Evolutionary conservation across 2,113 vertebrate species (phyloP).

Genomic region (human): DNA sequence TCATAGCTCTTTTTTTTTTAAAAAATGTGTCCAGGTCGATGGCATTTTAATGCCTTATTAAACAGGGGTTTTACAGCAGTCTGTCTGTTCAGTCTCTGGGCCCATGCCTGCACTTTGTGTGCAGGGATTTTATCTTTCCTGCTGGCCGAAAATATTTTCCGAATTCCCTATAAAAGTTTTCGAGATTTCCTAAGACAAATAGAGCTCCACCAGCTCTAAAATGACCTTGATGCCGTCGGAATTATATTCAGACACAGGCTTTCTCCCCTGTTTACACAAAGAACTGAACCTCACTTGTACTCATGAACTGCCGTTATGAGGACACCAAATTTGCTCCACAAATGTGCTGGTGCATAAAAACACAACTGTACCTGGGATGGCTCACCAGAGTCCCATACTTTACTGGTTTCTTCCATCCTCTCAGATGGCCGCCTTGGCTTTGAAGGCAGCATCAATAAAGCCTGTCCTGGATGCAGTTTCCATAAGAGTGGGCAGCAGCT

Average conservation of each 20-base stretch:
- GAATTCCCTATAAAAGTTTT: constrained; percentile 83
- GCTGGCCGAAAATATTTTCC: constrained; percentile 83
- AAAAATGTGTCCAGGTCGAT: constrained; percentile 85
- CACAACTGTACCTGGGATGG: not conserved
- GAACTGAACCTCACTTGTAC: constrained; percentile 57
- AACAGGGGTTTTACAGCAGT: constrained; percentile 87
- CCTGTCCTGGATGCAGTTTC: constrained; percentile 45
- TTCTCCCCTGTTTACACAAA: constrained; percentile 71
- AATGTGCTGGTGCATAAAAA: constrained; percentile 21
- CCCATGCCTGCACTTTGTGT: constrained; percentile 84
- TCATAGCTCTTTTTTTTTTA: constrained; percentile 80
- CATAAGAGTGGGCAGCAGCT: constrained; percentile 71
- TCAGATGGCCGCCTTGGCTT: constrained; percentile 49
- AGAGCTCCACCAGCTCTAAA: constrained; percentile 77
- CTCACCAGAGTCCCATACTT: constrained; percentile 62
- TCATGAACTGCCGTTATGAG: not conserved
- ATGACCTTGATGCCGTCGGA: constrained; percentile 74
- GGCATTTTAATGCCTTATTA: constrained; percentile 92
- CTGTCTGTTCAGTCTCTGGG: constrained; percentile 84
- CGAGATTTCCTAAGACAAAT: constrained; percentile 86
- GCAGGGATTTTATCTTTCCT: constrained; percentile 83
- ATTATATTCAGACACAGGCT: constrained; percentile 38
- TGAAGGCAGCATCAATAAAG: not conserved
- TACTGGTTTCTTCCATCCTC: constrained; percentile 68
- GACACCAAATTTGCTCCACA: not conserved